These are phyloP conservation scores for Microplitis mediator DNA, from an alignment of 1,140 invertebrate genomes.

Conservation along the genomic window DNA sequence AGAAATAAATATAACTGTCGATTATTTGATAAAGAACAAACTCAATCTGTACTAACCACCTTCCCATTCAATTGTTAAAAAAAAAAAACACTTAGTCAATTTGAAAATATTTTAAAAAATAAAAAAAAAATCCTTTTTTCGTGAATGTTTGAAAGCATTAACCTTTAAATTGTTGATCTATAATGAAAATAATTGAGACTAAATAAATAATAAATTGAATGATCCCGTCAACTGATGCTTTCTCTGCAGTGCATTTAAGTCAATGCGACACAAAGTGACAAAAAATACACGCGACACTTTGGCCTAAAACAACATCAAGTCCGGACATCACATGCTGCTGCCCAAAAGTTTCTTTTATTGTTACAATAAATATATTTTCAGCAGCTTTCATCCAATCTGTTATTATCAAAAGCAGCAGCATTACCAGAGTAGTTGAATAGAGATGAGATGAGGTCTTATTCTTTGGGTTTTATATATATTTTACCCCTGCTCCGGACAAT, in stretches of 20 bases:
- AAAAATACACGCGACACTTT: slow-evolving; percentile 11
- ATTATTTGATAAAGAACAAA: too few species aligned
- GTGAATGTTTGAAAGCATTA: too few species aligned
- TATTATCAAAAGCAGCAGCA: slow-evolving; percentile 9
- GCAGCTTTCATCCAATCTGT: slow-evolving; percentile 1
- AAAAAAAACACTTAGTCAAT: too few species aligned
- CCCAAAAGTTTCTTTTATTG: background rate
- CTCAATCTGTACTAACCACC: too few species aligned
- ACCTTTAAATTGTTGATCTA: too few species aligned
- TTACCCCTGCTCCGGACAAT: slow-evolving; percentile 40
- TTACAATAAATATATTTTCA: slow-evolving; percentile 5
- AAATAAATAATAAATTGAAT: background rate
- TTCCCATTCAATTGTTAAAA: too few species aligned
- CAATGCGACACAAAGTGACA: background rate
- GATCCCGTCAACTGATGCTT: background rate
- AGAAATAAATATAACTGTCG: too few species aligned
- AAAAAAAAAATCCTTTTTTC: too few species aligned
- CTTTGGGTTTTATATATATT: background rate
- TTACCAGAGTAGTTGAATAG: background rate
- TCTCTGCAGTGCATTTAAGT: background rate
- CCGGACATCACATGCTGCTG: background rate
- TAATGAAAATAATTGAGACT: background rate
- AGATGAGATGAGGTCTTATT: slow-evolving; percentile 1
- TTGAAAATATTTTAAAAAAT: too few species aligned
- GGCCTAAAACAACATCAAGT: slow-evolving; percentile 38